Conservation (phyloP, 2,888 invertebrate species). For the Diplolepis rosae region DNA sequence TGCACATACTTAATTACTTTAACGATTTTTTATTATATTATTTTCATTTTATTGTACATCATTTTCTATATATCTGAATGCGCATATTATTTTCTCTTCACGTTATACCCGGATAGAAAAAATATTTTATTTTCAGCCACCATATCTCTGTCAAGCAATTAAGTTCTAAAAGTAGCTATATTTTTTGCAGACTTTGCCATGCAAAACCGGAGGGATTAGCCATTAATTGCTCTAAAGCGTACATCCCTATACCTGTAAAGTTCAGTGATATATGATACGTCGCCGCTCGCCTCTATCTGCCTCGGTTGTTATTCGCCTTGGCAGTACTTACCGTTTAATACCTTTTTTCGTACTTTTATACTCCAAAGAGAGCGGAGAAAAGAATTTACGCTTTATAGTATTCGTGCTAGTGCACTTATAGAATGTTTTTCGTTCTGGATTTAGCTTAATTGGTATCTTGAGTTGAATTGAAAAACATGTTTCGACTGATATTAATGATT, state of each 20-base stretch:
- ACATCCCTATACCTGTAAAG: constrained; percentile 25
- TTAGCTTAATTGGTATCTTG: constrained; percentile 21
- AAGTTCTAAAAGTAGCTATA: neutral
- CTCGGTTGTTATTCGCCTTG: neutral
- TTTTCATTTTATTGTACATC: neutral
- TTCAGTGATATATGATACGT: constrained; percentile 30
- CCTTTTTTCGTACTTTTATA: constrained; percentile 19
- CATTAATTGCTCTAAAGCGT: constrained; percentile 24
- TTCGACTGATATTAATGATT: constrained; percentile 26
- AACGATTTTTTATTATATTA: neutral
- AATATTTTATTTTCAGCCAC: neutral
- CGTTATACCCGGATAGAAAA: neutral
- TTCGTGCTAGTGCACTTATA: constrained; percentile 1
- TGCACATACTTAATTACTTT: neutral
- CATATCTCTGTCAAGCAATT: constrained; percentile 5
- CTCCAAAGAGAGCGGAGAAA: neutral
- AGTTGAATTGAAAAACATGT: constrained; percentile 24
- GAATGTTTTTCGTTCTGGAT: neutral
- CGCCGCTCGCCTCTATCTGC: constrained; percentile 1
- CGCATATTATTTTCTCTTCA: neutral
- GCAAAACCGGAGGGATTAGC: constrained; percentile 14
- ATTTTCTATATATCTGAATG: too few relatives aligned
- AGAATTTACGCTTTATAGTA: constrained; percentile 10
- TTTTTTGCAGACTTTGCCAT: constrained; percentile 10
- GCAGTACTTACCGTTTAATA: constrained; percentile 9